phyloP scores from a whole-genome alignment of 2,888 invertebrate species.

The Scotopteryx bipunctaria region DNA sequence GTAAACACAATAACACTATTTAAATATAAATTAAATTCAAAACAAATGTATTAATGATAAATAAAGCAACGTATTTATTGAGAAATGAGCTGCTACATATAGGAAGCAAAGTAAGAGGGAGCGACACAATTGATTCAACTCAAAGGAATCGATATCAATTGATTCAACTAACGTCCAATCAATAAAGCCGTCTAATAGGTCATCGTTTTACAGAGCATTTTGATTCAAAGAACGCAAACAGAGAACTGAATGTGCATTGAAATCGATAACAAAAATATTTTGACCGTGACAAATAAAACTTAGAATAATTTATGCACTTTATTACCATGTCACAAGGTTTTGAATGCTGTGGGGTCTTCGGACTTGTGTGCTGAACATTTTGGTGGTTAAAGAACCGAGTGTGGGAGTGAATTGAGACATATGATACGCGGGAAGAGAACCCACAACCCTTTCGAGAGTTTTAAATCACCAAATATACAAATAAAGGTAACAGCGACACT shows the following conservation, averaged over 20 bases:
- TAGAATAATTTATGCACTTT: constrained; percentile 3
- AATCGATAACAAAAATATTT: constrained; percentile 12
- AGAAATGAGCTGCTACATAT: neutral
- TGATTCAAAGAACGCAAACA: constrained; percentile 43
- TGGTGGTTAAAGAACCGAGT: constrained; percentile 27
- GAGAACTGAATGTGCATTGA: constrained; percentile 42
- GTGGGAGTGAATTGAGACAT: constrained; percentile 61
- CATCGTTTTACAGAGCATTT: constrained; percentile 51
- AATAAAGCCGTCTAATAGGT: constrained; percentile 49
- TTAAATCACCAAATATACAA: constrained; percentile 59
- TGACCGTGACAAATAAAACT: neutral
- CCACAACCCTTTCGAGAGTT: constrained; percentile 55
- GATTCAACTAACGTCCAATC: constrained; percentile 48
- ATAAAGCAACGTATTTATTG: neutral
- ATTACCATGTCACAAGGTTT: constrained; percentile 21
- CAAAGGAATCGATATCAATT: constrained; percentile 36
- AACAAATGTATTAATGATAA: neutral
- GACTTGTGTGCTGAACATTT: neutral
- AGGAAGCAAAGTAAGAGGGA: constrained; percentile 9
- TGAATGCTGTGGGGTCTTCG: constrained; percentile 11
- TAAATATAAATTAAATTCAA: too few species aligned
- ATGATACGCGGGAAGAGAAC: constrained; percentile 62
- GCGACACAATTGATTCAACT: constrained; percentile 29
- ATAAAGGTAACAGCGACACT: constrained; percentile 49
- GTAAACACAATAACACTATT: neutral